Percentiles rank a stretch among this genome's conserved stretches.
phyloP scores from a whole-genome alignment of 2,888 invertebrate species.

The Pyrocoelia pectoralis region DNA sequence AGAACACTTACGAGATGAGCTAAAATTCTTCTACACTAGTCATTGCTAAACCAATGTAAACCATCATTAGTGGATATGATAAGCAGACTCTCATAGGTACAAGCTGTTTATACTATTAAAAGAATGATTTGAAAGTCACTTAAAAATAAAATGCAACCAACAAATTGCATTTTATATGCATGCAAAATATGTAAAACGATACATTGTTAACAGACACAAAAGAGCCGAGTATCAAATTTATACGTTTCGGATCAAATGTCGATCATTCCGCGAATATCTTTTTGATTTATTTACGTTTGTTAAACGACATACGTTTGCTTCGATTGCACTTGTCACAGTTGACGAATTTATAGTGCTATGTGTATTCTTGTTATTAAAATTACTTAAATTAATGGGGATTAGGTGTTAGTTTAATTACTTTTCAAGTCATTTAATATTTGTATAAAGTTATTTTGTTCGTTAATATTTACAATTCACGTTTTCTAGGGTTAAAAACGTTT shows the following conservation, averaged over 20 bases:
- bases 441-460: not conserved
- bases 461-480: conserved; percentile 23
- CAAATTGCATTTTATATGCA: conserved; percentile 24
- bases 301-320: conserved; percentile 27
- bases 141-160: conserved; percentile 10
- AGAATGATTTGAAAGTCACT: not conserved
- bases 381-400: conserved; percentile 27
- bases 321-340: conserved; percentile 35
- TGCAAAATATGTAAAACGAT: conserved; percentile 42
- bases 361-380: not conserved
- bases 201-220: conserved; percentile 42
- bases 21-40: no score
- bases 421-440: not conserved
- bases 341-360: conserved; percentile 37
- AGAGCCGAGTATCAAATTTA: conserved; percentile 43
- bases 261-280: conserved; percentile 45
- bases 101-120: not conserved
- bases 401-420: conserved; percentile 30
- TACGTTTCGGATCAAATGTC: conserved; percentile 46
- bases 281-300: conserved; percentile 43
- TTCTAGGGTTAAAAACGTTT: conserved; percentile 12
- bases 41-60: no score
- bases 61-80: no score
- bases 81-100: not conserved
- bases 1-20: no score